Base-by-base conservation (phyloP, 2,113 vertebrate species). In the Chauna torquata region DNA sequence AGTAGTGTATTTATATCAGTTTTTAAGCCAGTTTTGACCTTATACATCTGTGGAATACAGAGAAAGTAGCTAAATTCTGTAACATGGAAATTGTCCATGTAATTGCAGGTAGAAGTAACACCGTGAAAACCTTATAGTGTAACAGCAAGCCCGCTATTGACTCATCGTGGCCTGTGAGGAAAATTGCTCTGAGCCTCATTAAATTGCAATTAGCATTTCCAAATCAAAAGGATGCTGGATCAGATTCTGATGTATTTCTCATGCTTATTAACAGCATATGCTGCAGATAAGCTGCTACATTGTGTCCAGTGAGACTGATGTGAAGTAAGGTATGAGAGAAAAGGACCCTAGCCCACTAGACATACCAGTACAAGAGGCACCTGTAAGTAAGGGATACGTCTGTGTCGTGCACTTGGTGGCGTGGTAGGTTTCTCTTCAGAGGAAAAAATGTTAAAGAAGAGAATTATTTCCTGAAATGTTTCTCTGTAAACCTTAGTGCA, bases 171-270 rank as follows among this genome's bases (percentile, higher is more conserved):
- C 25, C 30, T 70, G 19, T 78, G 77, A 69, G 69, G 64, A 55
- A 92, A 94, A 77, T 58, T 82, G 34, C 40, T 47, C 38, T 47
- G 66, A 96, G 94, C 44, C 34, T 95, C 38, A 50, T 80, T 89
- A 79, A 71, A 71, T 18, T 80, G 24, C 47, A 94, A 66, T 94
- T 97, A 90, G 19, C n/a, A 71, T 62, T 84, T 85, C 81, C 68
- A 85, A 8, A 32, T 90, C 28, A 32, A 59, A 76, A 71, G 38
- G 40, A 38, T 69, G 27, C 32, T 91, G 55, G 45, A 91, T 91
- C 52, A 47, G 13, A n/a, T 90, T 94, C 49, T 82, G n/a, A 24
- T 95, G 12, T 45, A 64, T 88, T 77, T 86, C 66, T 70, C 68
- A 66, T 27, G 54, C 66, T 64, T 77, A 54, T 94, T 96, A 95